A percentile compares a stretch with the other conserved stretches of the same genome.
These are phyloP conservation scores for Porites cylindrica DNA, from an alignment of 92 coral and sea anemone genomes.

Conservation along the genomic window DNA sequence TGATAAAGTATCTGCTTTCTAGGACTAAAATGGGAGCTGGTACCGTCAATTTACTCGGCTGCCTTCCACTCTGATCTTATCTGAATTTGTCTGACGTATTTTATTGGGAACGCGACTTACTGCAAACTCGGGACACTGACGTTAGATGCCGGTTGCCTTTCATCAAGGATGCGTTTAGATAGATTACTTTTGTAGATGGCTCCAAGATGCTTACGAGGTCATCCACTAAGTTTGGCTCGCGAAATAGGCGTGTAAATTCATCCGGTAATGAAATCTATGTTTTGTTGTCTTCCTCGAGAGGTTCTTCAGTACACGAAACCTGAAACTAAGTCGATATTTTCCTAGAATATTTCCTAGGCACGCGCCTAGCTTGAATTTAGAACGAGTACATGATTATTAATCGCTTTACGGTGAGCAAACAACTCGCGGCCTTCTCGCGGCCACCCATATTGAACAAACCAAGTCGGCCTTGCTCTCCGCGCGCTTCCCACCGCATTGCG, in stretches of 20 bases:
- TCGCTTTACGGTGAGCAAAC: constrained; percentile 24
- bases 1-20: constrained; percentile 10
- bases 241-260: constrained; percentile 32
- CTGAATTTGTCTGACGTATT: constrained; percentile 33
- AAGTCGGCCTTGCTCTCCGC: background rate
- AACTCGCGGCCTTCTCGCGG: constrained; percentile 23
- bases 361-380: constrained; percentile 38
- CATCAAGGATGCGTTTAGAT: constrained; percentile 41
- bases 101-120: constrained; percentile 23
- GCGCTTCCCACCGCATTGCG: background rate
- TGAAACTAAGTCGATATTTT: constrained; percentile 46
- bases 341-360: constrained; percentile 24
- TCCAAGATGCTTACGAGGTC: constrained; percentile 32
- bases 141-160: constrained; percentile 36
- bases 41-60: constrained; percentile 26
- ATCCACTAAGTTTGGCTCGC: constrained; percentile 8
- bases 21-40: constrained; percentile 18
- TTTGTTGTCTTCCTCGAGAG: background rate
- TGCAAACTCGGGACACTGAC: constrained; percentile 5
- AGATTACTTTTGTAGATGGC: constrained; percentile 39
- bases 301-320: constrained; percentile 27
- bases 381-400: constrained; percentile 21
- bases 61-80: constrained; percentile 45
- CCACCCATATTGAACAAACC: constrained; percentile 35
- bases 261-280: constrained; percentile 37